Evolutionary conservation across 1,140 invertebrate species (phyloP).

Genomic region (Lucilia cuprina): DNA sequence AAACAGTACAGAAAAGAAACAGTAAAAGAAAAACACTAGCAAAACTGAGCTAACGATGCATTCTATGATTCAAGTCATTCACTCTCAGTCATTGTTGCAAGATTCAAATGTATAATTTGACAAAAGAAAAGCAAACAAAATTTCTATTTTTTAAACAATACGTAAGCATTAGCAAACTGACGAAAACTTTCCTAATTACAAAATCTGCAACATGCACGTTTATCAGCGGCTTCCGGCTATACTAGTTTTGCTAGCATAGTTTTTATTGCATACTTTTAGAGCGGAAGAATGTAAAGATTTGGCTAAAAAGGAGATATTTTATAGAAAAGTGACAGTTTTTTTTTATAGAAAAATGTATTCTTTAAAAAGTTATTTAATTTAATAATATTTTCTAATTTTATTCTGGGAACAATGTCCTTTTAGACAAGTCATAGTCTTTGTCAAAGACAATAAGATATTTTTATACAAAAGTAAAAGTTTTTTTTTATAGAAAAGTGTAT

Average conservation of each 20-base stretch:
- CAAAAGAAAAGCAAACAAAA: not conserved
- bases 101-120: not conserved
- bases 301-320: no score
- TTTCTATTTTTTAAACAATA: not conserved
- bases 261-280: not conserved
- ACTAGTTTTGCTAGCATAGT: not conserved
- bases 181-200: not conserved
- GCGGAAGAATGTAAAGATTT: no score
- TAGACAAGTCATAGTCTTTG: no score
- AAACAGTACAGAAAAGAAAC: not conserved
- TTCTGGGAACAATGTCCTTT: no score
- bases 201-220: not conserved
- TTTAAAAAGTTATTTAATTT: no score
- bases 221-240: not conserved
- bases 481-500: no score
- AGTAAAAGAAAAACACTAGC: not conserved
- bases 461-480: no score
- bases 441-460: no score
- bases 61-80: not conserved
- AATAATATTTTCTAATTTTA: no score
- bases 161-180: not conserved
- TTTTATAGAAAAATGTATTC: no score
- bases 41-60: slow-evolving; percentile 11
- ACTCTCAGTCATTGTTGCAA: not conserved
- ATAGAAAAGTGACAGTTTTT: no score